phyloP scores from a whole-genome alignment of 2,888 invertebrate genomes.

The Megalurothrips usitatus region DNA sequence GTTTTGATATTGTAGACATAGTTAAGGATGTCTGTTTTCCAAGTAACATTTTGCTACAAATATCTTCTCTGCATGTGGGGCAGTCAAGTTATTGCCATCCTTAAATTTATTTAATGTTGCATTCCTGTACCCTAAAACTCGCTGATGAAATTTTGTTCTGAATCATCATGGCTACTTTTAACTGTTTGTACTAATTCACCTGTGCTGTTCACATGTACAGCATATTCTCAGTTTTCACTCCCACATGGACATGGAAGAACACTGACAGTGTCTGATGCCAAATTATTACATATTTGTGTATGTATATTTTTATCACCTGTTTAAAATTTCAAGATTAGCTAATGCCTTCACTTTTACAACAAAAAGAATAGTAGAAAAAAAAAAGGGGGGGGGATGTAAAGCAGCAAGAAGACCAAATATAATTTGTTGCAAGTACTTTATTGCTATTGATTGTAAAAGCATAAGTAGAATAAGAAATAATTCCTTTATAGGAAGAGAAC shows the following conservation, averaged over 20 bases:
- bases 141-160: no score
- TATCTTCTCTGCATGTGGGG: no score
- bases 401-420: conserved; percentile 25
- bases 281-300: conserved; percentile 24
- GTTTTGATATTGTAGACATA: no score
- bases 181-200: no score
- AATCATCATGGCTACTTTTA: no score
- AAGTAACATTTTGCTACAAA: no score
- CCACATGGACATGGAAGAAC: background rate
- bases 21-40: no score
- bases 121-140: no score
- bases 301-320: conserved; percentile 15
- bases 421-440: conserved; percentile 7
- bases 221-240: background rate
- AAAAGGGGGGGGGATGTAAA: background rate
- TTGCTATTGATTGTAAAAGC: background rate
- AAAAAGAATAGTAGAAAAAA: no score
- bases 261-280: background rate
- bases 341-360: background rate
- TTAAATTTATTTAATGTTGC: no score
- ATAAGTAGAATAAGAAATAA: background rate
- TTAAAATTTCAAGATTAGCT: background rate
- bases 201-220: background rate
- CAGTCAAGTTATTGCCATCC: no score
- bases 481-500: background rate